phyloP scores from a whole-genome alignment of 2,888 invertebrate species.

The Tipula unca region DNA sequence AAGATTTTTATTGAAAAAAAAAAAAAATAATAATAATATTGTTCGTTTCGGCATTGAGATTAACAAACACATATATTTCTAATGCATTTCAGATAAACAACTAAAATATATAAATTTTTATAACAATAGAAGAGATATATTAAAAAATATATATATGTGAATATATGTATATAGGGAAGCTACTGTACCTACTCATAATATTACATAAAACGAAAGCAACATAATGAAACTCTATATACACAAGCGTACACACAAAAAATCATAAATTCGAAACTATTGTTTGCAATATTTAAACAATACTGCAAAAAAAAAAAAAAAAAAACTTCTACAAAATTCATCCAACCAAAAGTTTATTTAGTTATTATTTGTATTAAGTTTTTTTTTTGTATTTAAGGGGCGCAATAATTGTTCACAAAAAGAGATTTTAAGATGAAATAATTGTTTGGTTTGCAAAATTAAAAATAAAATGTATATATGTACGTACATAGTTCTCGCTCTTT shows the following conservation, averaged over 20 bases:
- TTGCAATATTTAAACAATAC: not conserved
- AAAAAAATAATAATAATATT: not conserved
- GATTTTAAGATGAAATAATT: not conserved
- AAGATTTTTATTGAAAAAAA: not conserved
- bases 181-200: not conserved
- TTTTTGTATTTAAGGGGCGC: not conserved
- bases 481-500: not conserved
- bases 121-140: not conserved
- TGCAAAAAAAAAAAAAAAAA: not conserved
- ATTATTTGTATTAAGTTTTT: not conserved
- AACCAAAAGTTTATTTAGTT: slow-evolving; percentile 8
- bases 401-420: not conserved
- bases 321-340: not conserved
- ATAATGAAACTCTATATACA: not conserved
- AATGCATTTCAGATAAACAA: not conserved
- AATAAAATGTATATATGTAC: no score
- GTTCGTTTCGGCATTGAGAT: not conserved
- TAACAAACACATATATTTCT: not conserved
- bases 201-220: not conserved
- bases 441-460: not conserved
- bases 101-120: not conserved
- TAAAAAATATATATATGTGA: no score
- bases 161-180: not conserved
- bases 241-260: not conserved
- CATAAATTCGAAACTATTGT: slow-evolving; percentile 8